A percentile compares a stretch with the other conserved stretches of the same genome.
These are phyloP conservation scores for Nothobranchius furzeri DNA, from an alignment of 2,113 vertebrate genomes.

Conservation along the genomic window DNA sequence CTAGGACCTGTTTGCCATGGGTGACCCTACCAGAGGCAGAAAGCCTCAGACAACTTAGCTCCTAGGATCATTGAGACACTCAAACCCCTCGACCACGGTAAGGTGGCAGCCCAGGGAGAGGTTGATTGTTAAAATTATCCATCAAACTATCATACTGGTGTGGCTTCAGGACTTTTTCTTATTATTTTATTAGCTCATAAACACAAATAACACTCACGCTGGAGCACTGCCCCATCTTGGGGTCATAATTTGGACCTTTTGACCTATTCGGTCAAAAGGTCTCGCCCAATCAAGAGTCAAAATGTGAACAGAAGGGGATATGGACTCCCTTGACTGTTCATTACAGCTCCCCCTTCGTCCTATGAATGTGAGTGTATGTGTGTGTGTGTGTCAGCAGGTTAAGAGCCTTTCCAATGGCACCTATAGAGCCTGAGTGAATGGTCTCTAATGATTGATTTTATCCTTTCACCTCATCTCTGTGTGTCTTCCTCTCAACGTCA, in stretches of 20 bases:
- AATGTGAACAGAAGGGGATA: slow-evolving; percentile 68
- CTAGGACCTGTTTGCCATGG: too few species aligned
- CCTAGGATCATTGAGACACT: too few species aligned
- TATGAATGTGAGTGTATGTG: slow-evolving; percentile 28
- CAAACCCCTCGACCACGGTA: too few species aligned
- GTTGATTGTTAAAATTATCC: not conserved
- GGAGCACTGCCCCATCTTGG: slow-evolving; percentile 12
- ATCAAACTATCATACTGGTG: slow-evolving; percentile 2
- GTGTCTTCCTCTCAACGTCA: slow-evolving; percentile 56
- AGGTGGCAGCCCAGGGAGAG: too few species aligned
- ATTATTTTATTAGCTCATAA: slow-evolving; percentile 10
- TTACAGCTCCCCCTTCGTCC: slow-evolving; percentile 53
- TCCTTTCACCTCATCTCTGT: slow-evolving; percentile 50
- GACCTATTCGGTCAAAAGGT: slow-evolving; percentile 62
- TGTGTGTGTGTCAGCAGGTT: slow-evolving; percentile 65
- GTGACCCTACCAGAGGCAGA: too few species aligned
- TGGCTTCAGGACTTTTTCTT: not conserved
- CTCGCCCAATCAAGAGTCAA: slow-evolving; percentile 65
- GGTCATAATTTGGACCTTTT: slow-evolving; percentile 55
- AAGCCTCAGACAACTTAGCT: too few species aligned
- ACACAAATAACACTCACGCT: slow-evolving; percentile 4
- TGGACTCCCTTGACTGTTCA: slow-evolving; percentile 75
- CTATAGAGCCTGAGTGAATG: slow-evolving; percentile 66
- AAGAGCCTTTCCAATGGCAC: slow-evolving; percentile 67
- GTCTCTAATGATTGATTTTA: slow-evolving; percentile 74